Evolutionary conservation across 1,140 invertebrate species (phyloP).

Genomic region (Penaeus indicus): DNA sequence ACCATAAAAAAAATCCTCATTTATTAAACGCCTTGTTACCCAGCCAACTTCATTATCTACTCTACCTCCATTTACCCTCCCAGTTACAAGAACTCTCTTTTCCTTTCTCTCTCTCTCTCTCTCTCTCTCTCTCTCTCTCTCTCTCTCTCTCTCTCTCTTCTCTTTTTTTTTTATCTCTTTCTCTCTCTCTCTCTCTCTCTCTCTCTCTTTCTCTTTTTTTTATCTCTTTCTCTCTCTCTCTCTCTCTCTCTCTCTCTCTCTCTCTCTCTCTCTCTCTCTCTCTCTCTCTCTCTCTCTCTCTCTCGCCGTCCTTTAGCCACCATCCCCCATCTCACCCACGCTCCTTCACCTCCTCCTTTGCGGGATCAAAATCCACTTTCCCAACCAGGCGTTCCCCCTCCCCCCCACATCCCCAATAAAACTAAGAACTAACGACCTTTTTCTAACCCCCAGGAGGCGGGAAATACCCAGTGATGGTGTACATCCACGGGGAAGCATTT

Average conservation of each 20-base stretch:
- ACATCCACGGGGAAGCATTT: slow-evolving; percentile 87
- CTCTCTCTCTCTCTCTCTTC: not conserved
- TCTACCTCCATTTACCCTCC: too few species aligned
- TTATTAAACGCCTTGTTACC: too few species aligned
- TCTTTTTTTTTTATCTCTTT: not conserved
- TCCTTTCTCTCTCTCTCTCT: slow-evolving; percentile 6
- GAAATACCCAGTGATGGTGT: slow-evolving; percentile 74
- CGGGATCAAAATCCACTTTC: too few species aligned
- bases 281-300: too few species aligned
- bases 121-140: slow-evolving; percentile 9
- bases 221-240: too few species aligned
- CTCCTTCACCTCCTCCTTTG: too few species aligned
- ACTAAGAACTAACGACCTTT: not conserved
- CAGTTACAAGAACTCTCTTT: not conserved
- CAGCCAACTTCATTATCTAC: too few species aligned
- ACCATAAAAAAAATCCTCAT: too few species aligned
- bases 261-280: too few species aligned
- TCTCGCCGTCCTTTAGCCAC: too few species aligned
- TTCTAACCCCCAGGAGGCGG: slow-evolving; percentile 19
- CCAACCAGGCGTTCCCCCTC: not conserved
- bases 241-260: too few species aligned
- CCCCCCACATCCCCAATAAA: not conserved
- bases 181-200: not conserved
- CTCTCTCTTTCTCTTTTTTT: too few species aligned
- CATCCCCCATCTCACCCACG: not conserved